These are phyloP conservation scores for Augiades crinisus DNA, from an alignment of 2,888 invertebrate species.

Conservation along the genomic window DNA sequence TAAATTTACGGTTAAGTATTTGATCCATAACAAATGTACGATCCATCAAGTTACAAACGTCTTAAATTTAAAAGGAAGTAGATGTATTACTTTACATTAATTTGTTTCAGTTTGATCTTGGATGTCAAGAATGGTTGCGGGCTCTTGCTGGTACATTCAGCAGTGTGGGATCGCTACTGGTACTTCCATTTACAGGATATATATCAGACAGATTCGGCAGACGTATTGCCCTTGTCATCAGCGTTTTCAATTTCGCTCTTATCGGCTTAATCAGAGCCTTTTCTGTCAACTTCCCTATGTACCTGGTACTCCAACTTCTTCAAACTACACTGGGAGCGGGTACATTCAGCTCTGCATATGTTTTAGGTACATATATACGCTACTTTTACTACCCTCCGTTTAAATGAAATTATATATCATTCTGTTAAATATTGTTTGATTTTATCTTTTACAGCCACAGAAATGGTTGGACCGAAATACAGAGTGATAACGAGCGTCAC, in stretches of 20 bases:
- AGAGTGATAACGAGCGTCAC: constrained; percentile 87
- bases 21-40: no score
- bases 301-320: constrained; percentile 73
- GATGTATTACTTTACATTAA: not conserved
- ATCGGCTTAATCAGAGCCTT: constrained; percentile 79
- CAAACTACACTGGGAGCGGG: constrained; percentile 78
- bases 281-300: constrained; percentile 79
- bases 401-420: no score
- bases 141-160: constrained; percentile 84
- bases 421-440: no score
- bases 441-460: constrained; percentile 82
- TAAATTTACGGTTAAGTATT: no score
- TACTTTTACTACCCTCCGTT: no score
- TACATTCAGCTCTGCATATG: constrained; percentile 74
- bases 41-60: no score
- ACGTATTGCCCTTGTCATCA: constrained; percentile 52
- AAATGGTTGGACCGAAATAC: constrained; percentile 87
- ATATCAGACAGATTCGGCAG: constrained; percentile 82
- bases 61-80: no score
- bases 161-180: constrained; percentile 83
- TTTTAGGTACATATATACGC: constrained; percentile 57
- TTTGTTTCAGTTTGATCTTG: constrained; percentile 71
- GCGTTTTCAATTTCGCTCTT: constrained; percentile 52
- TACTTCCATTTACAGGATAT: constrained; percentile 82
- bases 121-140: constrained; percentile 83